These are phyloP conservation scores for Metallyticus violacea DNA, from an alignment of 2,888 invertebrate species.

Conservation along the genomic window DNA sequence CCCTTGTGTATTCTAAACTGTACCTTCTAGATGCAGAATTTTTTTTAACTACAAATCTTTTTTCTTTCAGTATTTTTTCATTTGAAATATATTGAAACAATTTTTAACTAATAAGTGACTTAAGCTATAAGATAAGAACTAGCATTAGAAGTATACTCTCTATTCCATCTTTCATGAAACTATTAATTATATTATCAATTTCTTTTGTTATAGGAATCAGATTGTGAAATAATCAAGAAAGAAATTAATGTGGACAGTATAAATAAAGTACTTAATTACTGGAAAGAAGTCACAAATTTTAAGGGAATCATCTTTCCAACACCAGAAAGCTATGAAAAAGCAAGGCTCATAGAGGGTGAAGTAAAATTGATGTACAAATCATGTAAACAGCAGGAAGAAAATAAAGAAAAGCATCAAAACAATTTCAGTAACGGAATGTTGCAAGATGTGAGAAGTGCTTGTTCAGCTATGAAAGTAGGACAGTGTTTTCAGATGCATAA, in stretches of 20 bases:
- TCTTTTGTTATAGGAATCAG: background rate
- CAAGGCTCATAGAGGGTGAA: background rate
- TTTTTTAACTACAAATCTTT: too few relatives aligned
- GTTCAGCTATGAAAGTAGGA: background rate
- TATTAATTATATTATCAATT: background rate
- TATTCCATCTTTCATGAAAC: too few relatives aligned
- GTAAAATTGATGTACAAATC: background rate
- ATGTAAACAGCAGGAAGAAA: background rate
- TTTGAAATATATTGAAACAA: too few relatives aligned
- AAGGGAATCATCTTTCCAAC: constrained; percentile 16
- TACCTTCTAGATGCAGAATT: too few relatives aligned
- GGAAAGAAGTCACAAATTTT: constrained; percentile 4
- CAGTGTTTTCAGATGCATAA: background rate
- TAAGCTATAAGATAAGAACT: too few relatives aligned
- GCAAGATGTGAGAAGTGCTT: background rate
- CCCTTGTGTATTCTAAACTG: too few relatives aligned
- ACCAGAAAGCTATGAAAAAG: background rate
- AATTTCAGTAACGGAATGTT: background rate
- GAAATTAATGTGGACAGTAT: background rate
- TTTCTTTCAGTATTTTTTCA: too few relatives aligned
- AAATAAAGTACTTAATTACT: background rate
- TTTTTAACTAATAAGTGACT: too few relatives aligned
- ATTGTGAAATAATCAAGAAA: background rate
- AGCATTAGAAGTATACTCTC: too few relatives aligned
- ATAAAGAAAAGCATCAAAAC: background rate